These are phyloP conservation scores for Allacma fusca DNA, from an alignment of 2,888 invertebrate species.

Conservation along the genomic window DNA sequence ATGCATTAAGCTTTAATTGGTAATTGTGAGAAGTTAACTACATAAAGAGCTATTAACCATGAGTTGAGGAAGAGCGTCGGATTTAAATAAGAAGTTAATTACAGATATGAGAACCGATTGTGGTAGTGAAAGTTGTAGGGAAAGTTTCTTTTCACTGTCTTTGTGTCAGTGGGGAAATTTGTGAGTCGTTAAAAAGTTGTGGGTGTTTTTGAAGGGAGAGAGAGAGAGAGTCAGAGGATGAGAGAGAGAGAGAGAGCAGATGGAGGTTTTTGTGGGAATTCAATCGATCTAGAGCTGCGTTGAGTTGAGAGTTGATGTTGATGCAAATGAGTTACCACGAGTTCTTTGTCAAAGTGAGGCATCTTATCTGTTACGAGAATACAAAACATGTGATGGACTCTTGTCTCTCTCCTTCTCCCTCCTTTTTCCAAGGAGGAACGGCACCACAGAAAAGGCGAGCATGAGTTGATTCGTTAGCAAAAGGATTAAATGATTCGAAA, in stretches of 20 bases:
- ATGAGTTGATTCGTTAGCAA: slow-evolving; percentile 43
- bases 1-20: no score
- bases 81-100: slow-evolving; percentile 22
- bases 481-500: slow-evolving; percentile 53
- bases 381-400: slow-evolving; percentile 13
- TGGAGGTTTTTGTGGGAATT: slow-evolving; percentile 38
- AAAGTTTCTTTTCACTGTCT: slow-evolving; percentile 1
- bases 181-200: background rate
- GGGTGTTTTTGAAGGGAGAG: no score
- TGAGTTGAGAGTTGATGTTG: background rate
- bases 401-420: background rate
- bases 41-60: no score
- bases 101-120: background rate
- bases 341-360: slow-evolving; percentile 34
- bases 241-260: slow-evolving; percentile 29
- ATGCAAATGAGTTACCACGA: slow-evolving; percentile 35
- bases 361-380: background rate
- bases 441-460: slow-evolving; percentile 3
- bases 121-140: no score
- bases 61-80: background rate
- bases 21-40: no score
- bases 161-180: slow-evolving; percentile 40
- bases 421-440: background rate
- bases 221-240: no score
- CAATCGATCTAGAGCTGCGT: slow-evolving; percentile 10